These are phyloP conservation scores for Dasyprocta punctata DNA, from an alignment of 2,113 vertebrate species.

Conservation along the genomic window DNA sequence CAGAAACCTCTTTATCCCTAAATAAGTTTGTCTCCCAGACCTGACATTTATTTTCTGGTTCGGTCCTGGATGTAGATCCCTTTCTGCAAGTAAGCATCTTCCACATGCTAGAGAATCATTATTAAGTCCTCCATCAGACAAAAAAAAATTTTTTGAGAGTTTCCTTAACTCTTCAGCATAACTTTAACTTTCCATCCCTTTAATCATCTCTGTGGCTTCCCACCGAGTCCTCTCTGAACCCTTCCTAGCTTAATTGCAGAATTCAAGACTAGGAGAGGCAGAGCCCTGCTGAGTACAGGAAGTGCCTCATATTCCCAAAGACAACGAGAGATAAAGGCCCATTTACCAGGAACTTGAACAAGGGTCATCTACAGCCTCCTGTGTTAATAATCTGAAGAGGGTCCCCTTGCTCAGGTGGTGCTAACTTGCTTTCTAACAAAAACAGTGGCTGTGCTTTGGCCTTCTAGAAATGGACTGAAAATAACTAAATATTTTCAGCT, in stretches of 20 bases:
- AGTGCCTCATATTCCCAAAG: not conserved
- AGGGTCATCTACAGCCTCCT: fast-evolving
- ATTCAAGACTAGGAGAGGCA: not conserved
- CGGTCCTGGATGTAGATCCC: not conserved
- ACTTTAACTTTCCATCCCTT: slow-evolving; percentile 65
- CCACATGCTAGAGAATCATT: slow-evolving; percentile 32
- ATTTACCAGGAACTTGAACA: not conserved
- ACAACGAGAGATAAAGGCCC: not conserved
- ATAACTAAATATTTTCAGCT: not conserved
- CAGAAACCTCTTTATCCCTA: slow-evolving; percentile 33
- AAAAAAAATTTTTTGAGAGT: not conserved
- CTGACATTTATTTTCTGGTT: not conserved
- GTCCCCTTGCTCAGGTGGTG: not conserved
- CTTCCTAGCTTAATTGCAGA: slow-evolving; percentile 34
- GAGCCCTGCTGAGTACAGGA: slow-evolving; percentile 18
- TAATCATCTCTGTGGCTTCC: slow-evolving; percentile 69
- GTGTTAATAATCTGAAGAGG: not conserved
- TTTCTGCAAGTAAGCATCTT: slow-evolving; percentile 62
- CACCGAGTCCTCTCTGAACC: slow-evolving; percentile 32
- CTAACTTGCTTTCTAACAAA: not conserved
- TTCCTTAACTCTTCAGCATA: slow-evolving; percentile 27
- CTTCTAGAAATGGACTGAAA: not conserved
- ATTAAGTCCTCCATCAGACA: slow-evolving; percentile 27
- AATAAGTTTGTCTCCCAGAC: not conserved
- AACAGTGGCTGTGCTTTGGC: not conserved